Base-by-base conservation (phyloP, 2,113 vertebrate species). In the Cyphomyrus plagiostoma region DNA sequence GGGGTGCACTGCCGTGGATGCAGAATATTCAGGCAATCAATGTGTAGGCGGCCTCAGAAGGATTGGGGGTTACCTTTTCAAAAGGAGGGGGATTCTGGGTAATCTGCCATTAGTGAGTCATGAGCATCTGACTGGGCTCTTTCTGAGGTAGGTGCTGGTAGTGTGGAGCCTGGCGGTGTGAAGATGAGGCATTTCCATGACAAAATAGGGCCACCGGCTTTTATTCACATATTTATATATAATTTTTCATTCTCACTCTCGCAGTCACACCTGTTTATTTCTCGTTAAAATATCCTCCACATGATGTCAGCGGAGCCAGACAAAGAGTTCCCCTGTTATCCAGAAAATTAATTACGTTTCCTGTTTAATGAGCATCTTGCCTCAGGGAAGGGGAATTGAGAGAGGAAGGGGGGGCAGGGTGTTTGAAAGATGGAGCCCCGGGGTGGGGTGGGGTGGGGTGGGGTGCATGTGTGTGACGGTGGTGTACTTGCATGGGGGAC, bases 241-340 rank as follows among this genome's bases (percentile, higher is more conserved):
- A 23, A 13, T 26, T 42, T 83, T 89, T 66, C 53, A 62, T 26
- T 11, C 42, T 80, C 5, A 23, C 9, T 30, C 89, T 39, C 2
- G 19, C 11, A 23, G 89, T 82, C 89, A 62, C 89, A 85, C 89
- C 77, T 62, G 89, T 62, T 62, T 46, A 80, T 85, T 66, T 62
- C 89, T 66, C 42, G 19, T 56, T 50, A 52, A 46, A 50, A 83
- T 82, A 19, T n/a, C 74, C 10, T 84, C 53, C 77, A 13, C 88
- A 56, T 89, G 88, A 84, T 48, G 89, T 89, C 89, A 84, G 80
- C 52, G 13, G 23, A n/a, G 39, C 77, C 11, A 48, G 52, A 84
- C 80, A 89, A 89, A 89, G 89, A 66, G 30, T 52, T 58, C 21
- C 50, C n/a, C 89, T 89, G 89, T 89, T 84, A 62, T 58, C 77